These are phyloP conservation scores for Drosophila aldrichi DNA, from an alignment of 2,888 invertebrate species.

Conservation along the genomic window DNA sequence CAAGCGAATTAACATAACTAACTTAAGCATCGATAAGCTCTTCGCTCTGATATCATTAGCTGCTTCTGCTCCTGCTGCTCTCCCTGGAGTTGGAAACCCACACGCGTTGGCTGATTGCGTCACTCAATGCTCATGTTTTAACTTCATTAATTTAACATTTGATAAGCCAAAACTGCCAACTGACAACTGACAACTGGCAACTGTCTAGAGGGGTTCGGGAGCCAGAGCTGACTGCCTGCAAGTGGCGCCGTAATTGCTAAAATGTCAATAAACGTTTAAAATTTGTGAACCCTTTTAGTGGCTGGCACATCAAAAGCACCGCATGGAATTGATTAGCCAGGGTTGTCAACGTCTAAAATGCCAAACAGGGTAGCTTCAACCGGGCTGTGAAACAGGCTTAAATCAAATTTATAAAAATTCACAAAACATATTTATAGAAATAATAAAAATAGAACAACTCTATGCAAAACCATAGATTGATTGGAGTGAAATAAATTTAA, in stretches of 20 bases:
- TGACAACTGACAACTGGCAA: constrained; percentile 19
- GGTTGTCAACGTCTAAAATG: constrained; percentile 47
- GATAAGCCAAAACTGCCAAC: constrained; percentile 59
- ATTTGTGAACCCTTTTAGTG: constrained; percentile 43
- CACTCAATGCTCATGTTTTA: constrained; percentile 56
- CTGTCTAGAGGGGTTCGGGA: not conserved
- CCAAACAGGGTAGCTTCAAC: not conserved
- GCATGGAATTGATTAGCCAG: constrained; percentile 63
- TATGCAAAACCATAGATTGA: not conserved
- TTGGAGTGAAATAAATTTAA: not conserved
- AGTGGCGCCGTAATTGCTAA: constrained; percentile 53
- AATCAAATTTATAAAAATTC: not conserved
- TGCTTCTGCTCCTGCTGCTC: constrained; percentile 25
- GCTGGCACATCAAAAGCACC: constrained; percentile 42
- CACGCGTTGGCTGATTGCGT: constrained; percentile 46
- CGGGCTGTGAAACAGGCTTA: not conserved
- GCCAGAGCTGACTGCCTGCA: constrained; percentile 14
- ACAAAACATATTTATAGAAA: not conserved
- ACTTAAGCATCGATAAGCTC: constrained; percentile 79
- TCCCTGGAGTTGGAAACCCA: constrained; percentile 8
- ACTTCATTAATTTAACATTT: constrained; percentile 78
- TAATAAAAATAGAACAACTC: not conserved
- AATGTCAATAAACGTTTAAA: constrained; percentile 64
- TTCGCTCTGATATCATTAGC: constrained; percentile 66
- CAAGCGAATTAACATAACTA: constrained; percentile 74